Evolutionary conservation across 2,888 invertebrate species (phyloP).

Genomic region (Mesorhabditis belari): DNA sequence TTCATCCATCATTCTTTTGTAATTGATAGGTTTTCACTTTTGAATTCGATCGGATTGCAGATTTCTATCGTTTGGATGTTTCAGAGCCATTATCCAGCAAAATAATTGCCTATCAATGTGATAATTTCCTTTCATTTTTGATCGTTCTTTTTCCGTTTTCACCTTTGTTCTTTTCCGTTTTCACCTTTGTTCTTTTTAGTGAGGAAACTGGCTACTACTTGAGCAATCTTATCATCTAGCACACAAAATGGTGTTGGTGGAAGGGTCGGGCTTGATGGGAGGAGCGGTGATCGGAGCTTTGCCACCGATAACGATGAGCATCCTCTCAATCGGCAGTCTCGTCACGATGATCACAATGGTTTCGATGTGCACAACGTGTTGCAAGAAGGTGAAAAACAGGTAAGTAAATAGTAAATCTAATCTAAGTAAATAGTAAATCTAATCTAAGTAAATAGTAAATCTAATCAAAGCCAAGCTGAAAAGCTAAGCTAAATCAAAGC

Average conservation of each 20-base stretch:
- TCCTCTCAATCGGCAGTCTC: conserved; percentile 16
- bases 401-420: too few species aligned
- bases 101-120: neutral
- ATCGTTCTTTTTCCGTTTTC: too few species aligned
- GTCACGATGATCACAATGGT: conserved; percentile 17
- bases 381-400: conserved; percentile 8
- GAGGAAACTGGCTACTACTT: neutral
- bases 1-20: neutral
- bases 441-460: too few species aligned
- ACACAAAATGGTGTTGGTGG: neutral
- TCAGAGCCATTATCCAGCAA: neutral
- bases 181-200: too few species aligned
- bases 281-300: conserved; percentile 8
- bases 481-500: too few species aligned
- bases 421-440: too few species aligned
- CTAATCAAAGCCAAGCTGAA: too few species aligned
- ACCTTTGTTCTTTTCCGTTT: too few species aligned
- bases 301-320: conserved; percentile 5
- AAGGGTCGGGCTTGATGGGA: neutral
- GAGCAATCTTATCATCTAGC: neutral
- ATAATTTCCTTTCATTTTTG: too few species aligned
- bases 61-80: neutral
- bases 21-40: neutral
- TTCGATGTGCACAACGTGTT: conserved; percentile 17
- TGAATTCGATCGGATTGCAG: neutral